phyloP scores from a whole-genome alignment of 2,113 vertebrate species.

The Lampris incognitus region DNA sequence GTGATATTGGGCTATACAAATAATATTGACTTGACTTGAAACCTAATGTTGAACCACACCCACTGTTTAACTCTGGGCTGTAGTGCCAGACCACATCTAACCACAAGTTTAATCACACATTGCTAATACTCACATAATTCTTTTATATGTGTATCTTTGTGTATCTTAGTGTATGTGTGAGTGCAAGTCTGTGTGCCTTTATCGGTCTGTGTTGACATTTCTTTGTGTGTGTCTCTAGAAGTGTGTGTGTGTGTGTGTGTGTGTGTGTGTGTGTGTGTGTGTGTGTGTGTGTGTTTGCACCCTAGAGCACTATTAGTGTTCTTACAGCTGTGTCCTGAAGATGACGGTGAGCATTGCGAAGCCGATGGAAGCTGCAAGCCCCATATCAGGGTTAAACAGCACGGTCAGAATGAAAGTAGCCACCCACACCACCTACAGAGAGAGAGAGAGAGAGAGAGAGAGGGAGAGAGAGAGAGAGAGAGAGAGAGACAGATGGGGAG shows the following conservation, averaged over 20 bases:
- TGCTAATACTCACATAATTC: too few species aligned
- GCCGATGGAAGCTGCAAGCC: conserved; percentile 84
- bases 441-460: not conserved
- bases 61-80: too few species aligned
- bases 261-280: not conserved
- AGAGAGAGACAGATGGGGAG: not conserved
- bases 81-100: too few species aligned
- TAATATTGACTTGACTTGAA: too few species aligned
- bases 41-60: too few species aligned
- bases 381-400: conserved; percentile 89
- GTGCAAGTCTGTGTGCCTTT: not conserved
- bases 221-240: not conserved
- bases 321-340: conserved; percentile 92
- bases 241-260: not conserved
- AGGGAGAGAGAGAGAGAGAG: not conserved
- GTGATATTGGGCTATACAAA: too few species aligned
- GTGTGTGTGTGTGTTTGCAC: not conserved
- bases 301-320: conserved; percentile 13
- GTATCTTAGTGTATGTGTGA: not conserved
- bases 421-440: conserved; percentile 86
- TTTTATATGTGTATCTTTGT: not conserved
- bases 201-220: not conserved
- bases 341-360: conserved; percentile 91
- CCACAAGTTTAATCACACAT: too few species aligned
- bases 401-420: conserved; percentile 89